Percentiles rank a stretch among this genome's conserved stretches.
Conservation (phyloP, 2,888 invertebrate genomes). For the Macrophya alboannulata region DNA sequence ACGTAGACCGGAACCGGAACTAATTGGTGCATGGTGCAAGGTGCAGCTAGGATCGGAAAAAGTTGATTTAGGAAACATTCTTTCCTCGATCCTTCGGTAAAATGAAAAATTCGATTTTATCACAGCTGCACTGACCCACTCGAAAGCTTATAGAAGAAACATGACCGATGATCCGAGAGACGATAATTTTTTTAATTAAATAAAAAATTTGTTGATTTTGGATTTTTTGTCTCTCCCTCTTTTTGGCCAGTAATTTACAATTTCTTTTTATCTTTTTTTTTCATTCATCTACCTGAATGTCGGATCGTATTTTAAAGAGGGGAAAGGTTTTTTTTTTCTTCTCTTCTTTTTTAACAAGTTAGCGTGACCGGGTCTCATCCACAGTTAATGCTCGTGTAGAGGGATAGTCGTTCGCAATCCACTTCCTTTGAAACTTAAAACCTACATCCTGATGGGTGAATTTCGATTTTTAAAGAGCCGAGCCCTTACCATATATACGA, state of each 20-base stretch:
- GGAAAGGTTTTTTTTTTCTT: not conserved
- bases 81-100: not conserved
- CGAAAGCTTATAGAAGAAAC: not conserved
- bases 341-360: not conserved
- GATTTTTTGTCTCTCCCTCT: too few relatives aligned
- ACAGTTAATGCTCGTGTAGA: not conserved
- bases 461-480: conserved; percentile 46
- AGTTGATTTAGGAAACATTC: not conserved
- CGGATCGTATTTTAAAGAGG: not conserved
- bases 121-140: not conserved
- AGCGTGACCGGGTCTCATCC: not conserved
- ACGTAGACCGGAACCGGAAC: conserved; percentile 18
- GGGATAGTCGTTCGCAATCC: conserved; percentile 29
- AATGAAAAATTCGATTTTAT: not conserved
- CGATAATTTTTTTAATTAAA: not conserved
- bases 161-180: not conserved
- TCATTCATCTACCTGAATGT: too few relatives aligned
- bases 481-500: not conserved
- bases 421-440: conserved; percentile 44
- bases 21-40: conserved; percentile 23
- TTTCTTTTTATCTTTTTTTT: not conserved
- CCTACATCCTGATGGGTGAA: conserved; percentile 52
- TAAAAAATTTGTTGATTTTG: not conserved
- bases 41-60: not conserved
- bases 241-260: not conserved